Conservation (phyloP, 1,140 invertebrate genomes). For the fruit fly (Drosophila melanogaster) region Release_6_plus_ISO1_MT NT_033777.3:8448001-8448500, state of each 20-base stretch:
- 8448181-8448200: slow-evolving; percentile 46
- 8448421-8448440: slow-evolving; percentile 58
- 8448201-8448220: slow-evolving; percentile 46
- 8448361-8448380: slow-evolving; percentile 48
- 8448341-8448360: slow-evolving; percentile 40
- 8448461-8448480: slow-evolving; percentile 67
- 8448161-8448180: slow-evolving; percentile 3
- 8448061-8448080: slow-evolving; percentile 60
- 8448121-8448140: slow-evolving; percentile 60
- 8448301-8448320: slow-evolving; percentile 29
- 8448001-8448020: slow-evolving; percentile 26
- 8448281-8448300: slow-evolving; percentile 22
- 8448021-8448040: slow-evolving; percentile 16
- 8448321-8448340: slow-evolving; percentile 20
- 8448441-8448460: slow-evolving; percentile 55
- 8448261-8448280: slow-evolving; percentile 18
- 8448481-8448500: slow-evolving; percentile 55
- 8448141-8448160: slow-evolving; percentile 50
- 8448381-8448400: slow-evolving; percentile 6
- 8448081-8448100: slow-evolving; percentile 39
- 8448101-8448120: slow-evolving; percentile 74
- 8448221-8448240: slow-evolving; percentile 19
- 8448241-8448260: slow-evolving; percentile 2
- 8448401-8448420: slow-evolving; percentile 34
- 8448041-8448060: slow-evolving; percentile 71